Base-by-base conservation (phyloP, 2,888 invertebrate species). In the Baronia brevicornis region DNA sequence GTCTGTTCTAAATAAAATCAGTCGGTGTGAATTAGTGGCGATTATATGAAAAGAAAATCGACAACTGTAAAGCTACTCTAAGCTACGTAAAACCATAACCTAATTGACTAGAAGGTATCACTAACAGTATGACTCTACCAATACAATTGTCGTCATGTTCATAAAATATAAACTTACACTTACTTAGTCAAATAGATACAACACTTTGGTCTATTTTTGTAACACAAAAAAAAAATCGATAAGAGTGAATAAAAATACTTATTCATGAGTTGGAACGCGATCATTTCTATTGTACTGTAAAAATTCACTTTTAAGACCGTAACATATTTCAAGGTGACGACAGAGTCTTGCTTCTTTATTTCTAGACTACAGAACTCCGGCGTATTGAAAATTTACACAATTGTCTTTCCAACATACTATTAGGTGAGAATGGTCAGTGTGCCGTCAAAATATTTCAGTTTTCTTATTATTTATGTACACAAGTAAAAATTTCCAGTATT, bases 401-500 rank as follows among this genome's bases (percentile, higher is more conserved):
- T 30, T 8, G 26, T 20, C 26, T 26, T n/a, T n/a, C n/a, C n/a
- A n/a, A n/a, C 12, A 15, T 25, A 35, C 7, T 24, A 23, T 27
- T 31, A 36, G 36, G 27, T 31, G 23, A n/a, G n/a, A 36, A 15
- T 19, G 36, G 36, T 30, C 11, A 27, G 26, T 31, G 36, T 28
- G 20, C 24, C 31, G 28, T 28, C 31, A 28, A 36, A 28, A 36
- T 27, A 27, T 30, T 31, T 17, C 29, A 15, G 11, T 28, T 24
- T 31, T 19, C 28, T 24, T 34, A 34, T 28, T 24, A 34, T 14
- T 36, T 36, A 36, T 28, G 28, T 36, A 36, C 36, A 36, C 20
- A 24, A 34, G 19, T 32, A 36, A 39, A 39, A 40, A 42, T 43
- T 41, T 41, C 38, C 38, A 41, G 46, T 33, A 30, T 41, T 33